phyloP scores from a whole-genome alignment of 2,888 invertebrate species.

The Xanthia togata region DNA sequence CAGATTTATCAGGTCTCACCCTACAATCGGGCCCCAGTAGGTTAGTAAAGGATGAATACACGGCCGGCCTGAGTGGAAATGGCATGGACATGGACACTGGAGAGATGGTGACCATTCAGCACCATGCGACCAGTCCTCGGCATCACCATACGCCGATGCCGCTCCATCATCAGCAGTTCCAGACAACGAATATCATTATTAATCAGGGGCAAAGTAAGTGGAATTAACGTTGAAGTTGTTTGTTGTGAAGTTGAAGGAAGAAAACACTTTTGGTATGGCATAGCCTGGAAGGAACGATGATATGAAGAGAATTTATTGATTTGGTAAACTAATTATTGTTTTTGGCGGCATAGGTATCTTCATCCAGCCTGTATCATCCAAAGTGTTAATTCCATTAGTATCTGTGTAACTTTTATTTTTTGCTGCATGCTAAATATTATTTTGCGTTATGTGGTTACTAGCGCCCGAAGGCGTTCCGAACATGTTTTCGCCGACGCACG shows the following conservation, averaged over 20 bases:
- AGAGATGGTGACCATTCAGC: constrained; percentile 88
- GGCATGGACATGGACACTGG: constrained; percentile 90
- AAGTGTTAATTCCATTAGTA: constrained; percentile 40
- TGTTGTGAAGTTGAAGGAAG: constrained; percentile 40
- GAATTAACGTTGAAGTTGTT: not conserved
- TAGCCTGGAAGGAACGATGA: not conserved
- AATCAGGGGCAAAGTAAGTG: constrained; percentile 87
- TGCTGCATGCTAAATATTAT: constrained; percentile 73
- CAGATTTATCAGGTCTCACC: constrained; percentile 97
- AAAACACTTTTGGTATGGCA: constrained; percentile 26
- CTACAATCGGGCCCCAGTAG: constrained; percentile 95
- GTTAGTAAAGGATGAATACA: constrained; percentile 97
- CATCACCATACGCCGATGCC: constrained; percentile 86
- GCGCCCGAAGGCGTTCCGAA: constrained; percentile 88
- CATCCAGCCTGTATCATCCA: constrained; percentile 9
- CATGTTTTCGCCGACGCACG: constrained; percentile 87
- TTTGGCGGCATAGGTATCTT: no score
- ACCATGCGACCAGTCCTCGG: constrained; percentile 87
- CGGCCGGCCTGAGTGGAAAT: constrained; percentile 93
- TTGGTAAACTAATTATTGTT: not conserved
- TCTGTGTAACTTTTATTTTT: constrained; percentile 67
- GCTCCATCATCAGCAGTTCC: constrained; percentile 87
- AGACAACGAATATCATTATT: constrained; percentile 86
- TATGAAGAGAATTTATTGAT: not conserved
- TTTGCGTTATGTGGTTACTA: constrained; percentile 83